phyloP scores from a whole-genome alignment of 2,113 vertebrate genomes.

The Acrocephalus kingi region DNA sequence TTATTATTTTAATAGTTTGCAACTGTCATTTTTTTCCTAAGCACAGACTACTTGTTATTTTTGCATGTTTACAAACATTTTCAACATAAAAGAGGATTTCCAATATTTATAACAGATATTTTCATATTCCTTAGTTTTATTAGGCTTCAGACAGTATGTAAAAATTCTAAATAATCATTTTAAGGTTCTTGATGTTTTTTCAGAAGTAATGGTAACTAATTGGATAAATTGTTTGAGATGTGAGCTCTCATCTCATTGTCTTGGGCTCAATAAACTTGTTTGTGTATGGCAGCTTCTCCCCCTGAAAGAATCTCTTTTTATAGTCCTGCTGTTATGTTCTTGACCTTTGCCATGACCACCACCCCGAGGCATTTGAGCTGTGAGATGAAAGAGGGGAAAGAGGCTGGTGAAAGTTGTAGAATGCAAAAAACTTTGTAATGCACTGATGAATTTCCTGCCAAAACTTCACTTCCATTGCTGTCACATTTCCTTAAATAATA shows the following conservation, averaged over 20 bases:
- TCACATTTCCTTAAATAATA: slow-evolving; percentile 70
- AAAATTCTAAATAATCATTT: not conserved
- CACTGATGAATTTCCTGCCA: slow-evolving; percentile 53
- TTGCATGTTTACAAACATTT: not conserved
- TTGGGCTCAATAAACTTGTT: not conserved
- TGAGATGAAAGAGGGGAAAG: slow-evolving; percentile 31
- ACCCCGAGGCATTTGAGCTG: slow-evolving; percentile 38
- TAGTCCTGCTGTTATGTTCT: slow-evolving; percentile 5
- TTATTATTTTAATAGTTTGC: not conserved
- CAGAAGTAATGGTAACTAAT: not conserved
- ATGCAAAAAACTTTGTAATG: slow-evolving; percentile 34
- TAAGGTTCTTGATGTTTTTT: not conserved
- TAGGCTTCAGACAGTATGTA: not conserved
- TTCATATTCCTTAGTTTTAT: not conserved
- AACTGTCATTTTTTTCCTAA: not conserved
- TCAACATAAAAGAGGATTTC: not conserved
- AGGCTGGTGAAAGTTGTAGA: slow-evolving; percentile 11
- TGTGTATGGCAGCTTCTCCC: slow-evolving; percentile 7
- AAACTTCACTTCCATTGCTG: slow-evolving; percentile 51
- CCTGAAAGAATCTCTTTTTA: slow-evolving; percentile 2
- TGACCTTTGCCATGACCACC: slow-evolving; percentile 48
- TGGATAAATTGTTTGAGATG: not conserved
- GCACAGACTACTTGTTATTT: not conserved
- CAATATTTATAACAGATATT: not conserved
- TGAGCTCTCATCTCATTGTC: not conserved